Percentiles rank a stretch among this genome's conserved stretches.
Evolutionary conservation across 1,140 invertebrate genomes (phyloP).

Genomic region (Tetramorium alpestre): DNA sequence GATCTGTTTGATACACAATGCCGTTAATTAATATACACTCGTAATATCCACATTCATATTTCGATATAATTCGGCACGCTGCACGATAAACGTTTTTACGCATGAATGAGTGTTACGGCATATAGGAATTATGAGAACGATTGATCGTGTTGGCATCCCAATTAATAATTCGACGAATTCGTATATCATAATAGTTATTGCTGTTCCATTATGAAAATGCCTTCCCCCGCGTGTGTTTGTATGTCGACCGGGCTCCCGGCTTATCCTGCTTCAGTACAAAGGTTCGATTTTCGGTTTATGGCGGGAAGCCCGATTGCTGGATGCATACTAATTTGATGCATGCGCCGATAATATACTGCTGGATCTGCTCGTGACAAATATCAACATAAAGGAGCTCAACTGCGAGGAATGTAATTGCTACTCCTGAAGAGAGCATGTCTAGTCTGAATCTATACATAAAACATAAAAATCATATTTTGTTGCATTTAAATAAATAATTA

Average conservation of each 20-base stretch:
- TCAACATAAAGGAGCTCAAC: slow-evolving; percentile 17
- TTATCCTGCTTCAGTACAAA: slow-evolving; percentile 40
- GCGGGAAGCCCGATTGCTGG: slow-evolving; percentile 7
- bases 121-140: slow-evolving; percentile 31
- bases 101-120: slow-evolving; percentile 9
- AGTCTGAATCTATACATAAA: no score
- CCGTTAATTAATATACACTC: slow-evolving; percentile 5
- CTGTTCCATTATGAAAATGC: slow-evolving; percentile 45
- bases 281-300: slow-evolving; percentile 62
- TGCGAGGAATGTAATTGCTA: neutral
- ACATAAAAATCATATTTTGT: no score
- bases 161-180: slow-evolving; percentile 54
- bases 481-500: no score
- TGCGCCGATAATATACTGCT: slow-evolving; percentile 47
- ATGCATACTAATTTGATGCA: slow-evolving; percentile 51
- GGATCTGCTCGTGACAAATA: slow-evolving; percentile 26
- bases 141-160: slow-evolving; percentile 30
- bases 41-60: slow-evolving; percentile 21
- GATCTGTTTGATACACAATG: neutral
- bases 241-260: neutral
- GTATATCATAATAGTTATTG: slow-evolving; percentile 26
- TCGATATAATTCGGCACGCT: slow-evolving; percentile 4
- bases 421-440: neutral
- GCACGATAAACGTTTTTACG: slow-evolving; percentile 44
- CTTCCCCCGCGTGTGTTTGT: slow-evolving; percentile 4